These are phyloP conservation scores for Helarctos malayanus DNA, from an alignment of 2,797 vertebrate genomes.

Conservation along the genomic window DNA sequence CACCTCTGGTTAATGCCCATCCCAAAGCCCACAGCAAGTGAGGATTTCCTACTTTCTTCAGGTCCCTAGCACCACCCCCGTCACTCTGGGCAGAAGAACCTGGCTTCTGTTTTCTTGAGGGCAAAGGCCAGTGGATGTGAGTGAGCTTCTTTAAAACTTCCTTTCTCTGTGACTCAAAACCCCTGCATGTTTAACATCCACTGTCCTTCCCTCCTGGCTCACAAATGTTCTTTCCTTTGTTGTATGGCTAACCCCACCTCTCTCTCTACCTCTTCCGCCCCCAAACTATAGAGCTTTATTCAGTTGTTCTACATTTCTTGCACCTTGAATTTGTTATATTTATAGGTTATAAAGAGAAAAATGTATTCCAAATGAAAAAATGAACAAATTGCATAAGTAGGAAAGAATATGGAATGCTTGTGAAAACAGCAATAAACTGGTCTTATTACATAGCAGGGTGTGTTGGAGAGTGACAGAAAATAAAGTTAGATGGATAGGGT, in stretches of 20 bases:
- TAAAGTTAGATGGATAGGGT: background rate
- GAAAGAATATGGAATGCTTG: background rate
- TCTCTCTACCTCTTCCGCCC: background rate
- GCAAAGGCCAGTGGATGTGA: background rate
- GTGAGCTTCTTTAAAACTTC: background rate
- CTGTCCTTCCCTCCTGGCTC: background rate
- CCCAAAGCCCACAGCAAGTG: background rate
- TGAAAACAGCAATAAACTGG: background rate
- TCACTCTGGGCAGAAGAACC: background rate
- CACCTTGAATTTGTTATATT: background rate
- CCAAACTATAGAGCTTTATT: background rate
- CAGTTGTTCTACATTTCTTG: background rate
- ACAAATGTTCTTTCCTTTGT: background rate
- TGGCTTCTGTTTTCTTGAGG: background rate
- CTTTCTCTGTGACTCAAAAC: slow-evolving; percentile 32
- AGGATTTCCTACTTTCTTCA: background rate
- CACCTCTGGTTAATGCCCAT: background rate
- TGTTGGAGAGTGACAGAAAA: background rate
- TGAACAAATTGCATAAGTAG: background rate
- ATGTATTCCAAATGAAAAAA: slow-evolving; percentile 2
- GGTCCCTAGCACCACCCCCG: background rate
- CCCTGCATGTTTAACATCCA: background rate
- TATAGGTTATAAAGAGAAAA: background rate
- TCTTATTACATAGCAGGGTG: background rate
- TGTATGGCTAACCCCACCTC: background rate